phyloP scores from a whole-genome alignment of 2,797 vertebrate genomes.

The Sebastolobus alascanus region DNA sequence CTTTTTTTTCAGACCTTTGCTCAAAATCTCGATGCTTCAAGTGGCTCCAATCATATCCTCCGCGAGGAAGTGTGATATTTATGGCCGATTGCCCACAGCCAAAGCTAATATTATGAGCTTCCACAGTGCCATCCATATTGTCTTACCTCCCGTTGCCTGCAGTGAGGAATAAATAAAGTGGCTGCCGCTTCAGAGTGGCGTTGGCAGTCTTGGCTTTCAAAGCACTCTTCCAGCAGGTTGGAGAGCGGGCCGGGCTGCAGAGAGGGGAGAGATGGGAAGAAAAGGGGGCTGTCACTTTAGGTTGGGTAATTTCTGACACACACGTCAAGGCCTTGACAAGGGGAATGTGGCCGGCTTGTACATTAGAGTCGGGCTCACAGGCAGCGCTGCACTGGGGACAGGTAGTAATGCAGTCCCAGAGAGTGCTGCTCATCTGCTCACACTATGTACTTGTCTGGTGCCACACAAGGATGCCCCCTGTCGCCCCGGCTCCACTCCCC shows the following conservation, averaged over 20 bases:
- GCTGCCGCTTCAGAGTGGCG: constrained; percentile 80
- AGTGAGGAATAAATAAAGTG: constrained; percentile 90
- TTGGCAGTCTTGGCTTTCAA: constrained; percentile 88
- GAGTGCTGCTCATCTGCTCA: constrained; percentile 93
- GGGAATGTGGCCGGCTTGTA: constrained; percentile 90
- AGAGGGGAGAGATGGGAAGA: constrained; percentile 54
- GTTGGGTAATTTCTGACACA: constrained; percentile 92
- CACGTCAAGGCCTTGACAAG: constrained; percentile 91
- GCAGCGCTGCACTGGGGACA: constrained; percentile 83
- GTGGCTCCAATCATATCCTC: constrained; percentile 70
- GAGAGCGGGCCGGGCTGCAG: constrained; percentile 56
- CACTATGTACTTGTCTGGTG: constrained; percentile 89
- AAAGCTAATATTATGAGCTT: constrained; percentile 85
- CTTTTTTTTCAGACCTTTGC: constrained; percentile 61
- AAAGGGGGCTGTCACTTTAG: constrained; percentile 91
- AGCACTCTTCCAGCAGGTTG: constrained; percentile 83
- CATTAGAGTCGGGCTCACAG: constrained; percentile 93
- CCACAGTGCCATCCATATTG: constrained; percentile 80
- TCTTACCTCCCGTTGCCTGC: constrained; percentile 86
- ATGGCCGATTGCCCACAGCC: constrained; percentile 79
- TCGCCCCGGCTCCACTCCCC: constrained; percentile 58
- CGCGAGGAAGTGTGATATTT: constrained; percentile 75
- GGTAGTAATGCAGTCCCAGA: constrained; percentile 91
- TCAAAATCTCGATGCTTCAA: constrained; percentile 64
- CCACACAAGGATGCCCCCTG: constrained; percentile 81